Evolutionary conservation across 2,888 invertebrate genomes (phyloP), one percentile per base, ranked within the genome.

Genomic region (Folsomia candida): DNA sequence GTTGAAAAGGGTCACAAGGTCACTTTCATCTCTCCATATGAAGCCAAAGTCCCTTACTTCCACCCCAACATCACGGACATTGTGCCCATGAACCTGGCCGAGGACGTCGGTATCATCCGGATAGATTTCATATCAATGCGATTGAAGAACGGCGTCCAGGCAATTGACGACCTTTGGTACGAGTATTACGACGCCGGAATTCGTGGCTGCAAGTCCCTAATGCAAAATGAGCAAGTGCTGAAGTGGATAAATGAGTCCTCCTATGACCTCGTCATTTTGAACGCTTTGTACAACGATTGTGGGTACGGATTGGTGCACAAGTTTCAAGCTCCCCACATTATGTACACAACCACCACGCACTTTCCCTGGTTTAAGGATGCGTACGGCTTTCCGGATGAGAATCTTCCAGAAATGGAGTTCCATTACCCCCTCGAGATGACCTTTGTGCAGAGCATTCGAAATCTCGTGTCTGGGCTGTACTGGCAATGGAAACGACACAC

Each of bases 261-360:
- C 1, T 74, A 61, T 63, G 77, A 77, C 24, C 58, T 77, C 2
- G 70, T 77, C 0, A 26, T 77, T 18, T 51, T 75, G 1, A 69
- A 75, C 24, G 70, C 51, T 0, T 60, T 75, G 0, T 71, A 71
- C 28, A 76, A 77, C 26, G 77, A 77, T 0, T 74, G 74, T 66
- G 77, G 63, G 14, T 65, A 62, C 18, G 76, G 67, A 0, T 51
- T 70, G 1, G 76, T 70, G 0, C 58, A 72, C 28, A 73, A 76
- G 65, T 70, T 69, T 24, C 70, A 70, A 2, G 75, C 74, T 0
- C 58, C 37, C 0, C 68, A 70, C 6, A 69, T 77, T 11, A 29
- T 70, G 0, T 75, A 69, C 29, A 51, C 66, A 11, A 63, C 75
- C 0, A 61, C 72, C 0, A 51, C 61, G 0, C n/a, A 68, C n/a